These are phyloP conservation scores for Alviniconcha marisindica DNA, from an alignment of 1,140 invertebrate genomes.

Conservation along the genomic window DNA sequence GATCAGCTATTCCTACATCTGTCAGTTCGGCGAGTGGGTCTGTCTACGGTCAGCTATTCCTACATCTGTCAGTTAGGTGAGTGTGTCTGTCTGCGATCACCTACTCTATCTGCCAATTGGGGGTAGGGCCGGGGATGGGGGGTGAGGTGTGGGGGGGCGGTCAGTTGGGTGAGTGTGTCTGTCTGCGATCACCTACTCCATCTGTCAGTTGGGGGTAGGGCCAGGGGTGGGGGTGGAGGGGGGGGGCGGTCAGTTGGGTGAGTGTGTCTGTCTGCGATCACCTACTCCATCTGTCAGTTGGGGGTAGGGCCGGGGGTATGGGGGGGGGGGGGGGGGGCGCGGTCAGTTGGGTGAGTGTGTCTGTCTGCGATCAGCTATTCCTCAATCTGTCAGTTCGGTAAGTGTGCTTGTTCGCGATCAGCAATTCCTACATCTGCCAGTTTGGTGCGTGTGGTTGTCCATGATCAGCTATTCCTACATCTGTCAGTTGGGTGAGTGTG, in stretches of 20 bases:
- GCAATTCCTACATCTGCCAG: constrained; percentile 51
- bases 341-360: constrained; percentile 56
- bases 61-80: background rate
- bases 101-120: constrained; percentile 19
- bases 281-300: constrained; percentile 45
- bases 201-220: background rate
- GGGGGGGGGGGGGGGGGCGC: too few species aligned
- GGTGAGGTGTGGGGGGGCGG: constrained; percentile 17
- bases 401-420: too few species aligned
- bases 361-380: background rate
- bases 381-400: constrained; percentile 17
- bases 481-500: background rate
- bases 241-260: background rate
- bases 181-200: too few species aligned
- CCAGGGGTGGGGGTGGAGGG: too few species aligned
- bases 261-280: background rate
- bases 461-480: background rate
- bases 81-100: background rate
- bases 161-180: background rate
- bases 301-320: constrained; percentile 31
- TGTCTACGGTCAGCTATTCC: background rate
- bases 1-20: too few species aligned
- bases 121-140: background rate
- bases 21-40: background rate
- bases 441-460: too few species aligned